Conservation (phyloP, 2,113 vertebrate species). For the Thermophis baileyi region DNA sequence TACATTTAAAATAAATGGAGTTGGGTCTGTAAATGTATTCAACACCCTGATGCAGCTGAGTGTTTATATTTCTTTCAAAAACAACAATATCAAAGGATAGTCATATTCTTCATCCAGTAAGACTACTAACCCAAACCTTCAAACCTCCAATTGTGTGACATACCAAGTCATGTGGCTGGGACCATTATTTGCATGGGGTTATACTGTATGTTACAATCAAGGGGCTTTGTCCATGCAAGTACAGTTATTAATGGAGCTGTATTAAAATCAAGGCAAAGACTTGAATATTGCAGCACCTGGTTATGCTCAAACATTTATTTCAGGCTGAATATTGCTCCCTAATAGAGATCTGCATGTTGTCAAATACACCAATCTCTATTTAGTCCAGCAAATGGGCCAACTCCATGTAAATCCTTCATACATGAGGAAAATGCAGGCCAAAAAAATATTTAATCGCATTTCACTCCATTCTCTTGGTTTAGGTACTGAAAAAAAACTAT, state of each 20-base stretch:
- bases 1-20: not conserved
- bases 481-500: not conserved
- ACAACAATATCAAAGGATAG: not conserved
- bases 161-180: not conserved
- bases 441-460: not conserved
- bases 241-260: not conserved
- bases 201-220: conserved; percentile 14
- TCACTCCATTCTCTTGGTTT: not conserved
- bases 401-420: not conserved
- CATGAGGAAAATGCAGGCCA: not conserved
- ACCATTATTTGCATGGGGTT: not conserved
- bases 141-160: not conserved
- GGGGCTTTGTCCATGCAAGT: fast-evolving
- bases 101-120: not conserved
- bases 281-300: not conserved
- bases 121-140: not conserved
- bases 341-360: not conserved
- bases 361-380: not conserved
- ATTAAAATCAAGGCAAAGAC: not conserved
- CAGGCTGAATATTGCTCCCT: not conserved
- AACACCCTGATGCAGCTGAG: fast-evolving
- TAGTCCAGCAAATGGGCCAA: not conserved
- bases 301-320: not conserved
- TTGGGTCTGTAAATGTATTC: not conserved
- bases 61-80: conserved; percentile 4